Percentiles rank a stretch among this genome's conserved stretches.
Evolutionary conservation across 2,797 vertebrate species (phyloP).

Genomic region (Chiroxiphia lanceolata): DNA sequence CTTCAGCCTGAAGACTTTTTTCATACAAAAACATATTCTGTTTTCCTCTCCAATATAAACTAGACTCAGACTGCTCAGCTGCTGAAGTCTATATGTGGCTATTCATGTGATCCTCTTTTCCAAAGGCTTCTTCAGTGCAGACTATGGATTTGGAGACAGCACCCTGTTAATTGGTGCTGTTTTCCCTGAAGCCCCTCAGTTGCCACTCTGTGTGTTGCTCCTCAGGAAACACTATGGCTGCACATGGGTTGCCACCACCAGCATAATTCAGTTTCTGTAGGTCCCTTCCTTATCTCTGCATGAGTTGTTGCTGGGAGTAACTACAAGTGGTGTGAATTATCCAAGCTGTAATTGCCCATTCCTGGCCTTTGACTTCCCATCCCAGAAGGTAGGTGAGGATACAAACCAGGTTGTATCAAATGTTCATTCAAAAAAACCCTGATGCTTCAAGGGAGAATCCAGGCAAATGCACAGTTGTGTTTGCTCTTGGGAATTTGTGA

Average conservation of each 20-base stretch:
- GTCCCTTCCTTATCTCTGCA: neutral
- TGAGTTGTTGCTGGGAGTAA: neutral
- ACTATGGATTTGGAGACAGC: neutral
- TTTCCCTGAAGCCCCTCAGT: neutral
- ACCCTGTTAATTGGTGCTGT: neutral
- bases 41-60: neutral
- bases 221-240: neutral
- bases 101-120: neutral
- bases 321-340: neutral
- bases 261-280: neutral
- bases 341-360: neutral
- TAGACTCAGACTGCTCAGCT: neutral
- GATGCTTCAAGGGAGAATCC: neutral
- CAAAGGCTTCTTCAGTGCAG: neutral
- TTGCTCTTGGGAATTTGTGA: neutral
- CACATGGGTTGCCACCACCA: neutral
- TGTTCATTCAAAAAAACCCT: neutral
- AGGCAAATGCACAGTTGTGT: neutral
- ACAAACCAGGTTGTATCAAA: neutral
- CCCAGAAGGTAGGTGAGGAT: neutral
- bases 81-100: accelerated
- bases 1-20: neutral
- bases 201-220: neutral
- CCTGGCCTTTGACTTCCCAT: neutral
- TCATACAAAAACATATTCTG: neutral